Conservation (phyloP, 2,888 invertebrate genomes). For the Siphonodentalium dalli region DNA sequence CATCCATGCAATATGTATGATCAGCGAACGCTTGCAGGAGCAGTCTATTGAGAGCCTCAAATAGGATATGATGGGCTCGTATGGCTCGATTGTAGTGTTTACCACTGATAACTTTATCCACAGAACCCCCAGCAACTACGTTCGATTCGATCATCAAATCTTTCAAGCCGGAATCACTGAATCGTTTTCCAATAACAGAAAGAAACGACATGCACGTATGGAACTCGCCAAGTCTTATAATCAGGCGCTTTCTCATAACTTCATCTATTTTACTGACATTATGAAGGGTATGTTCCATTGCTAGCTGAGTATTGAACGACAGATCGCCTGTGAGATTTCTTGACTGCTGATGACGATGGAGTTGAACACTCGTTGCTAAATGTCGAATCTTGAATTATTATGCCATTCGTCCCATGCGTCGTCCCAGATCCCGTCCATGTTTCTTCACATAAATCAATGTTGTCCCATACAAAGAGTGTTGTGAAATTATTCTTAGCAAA, state of each 20-base stretch:
- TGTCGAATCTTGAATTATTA: too few species aligned
- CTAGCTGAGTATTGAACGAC: conserved; percentile 21
- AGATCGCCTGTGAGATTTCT: too few species aligned
- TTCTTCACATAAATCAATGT: conserved; percentile 15
- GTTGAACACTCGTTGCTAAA: too few species aligned
- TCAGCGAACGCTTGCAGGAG: not conserved
- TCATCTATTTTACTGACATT: conserved; percentile 13
- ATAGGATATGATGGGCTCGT: conserved; percentile 7
- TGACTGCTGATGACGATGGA: too few species aligned
- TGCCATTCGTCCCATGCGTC: too few species aligned
- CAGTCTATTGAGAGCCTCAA: conserved; percentile 12
- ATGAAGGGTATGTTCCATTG: conserved; percentile 15
- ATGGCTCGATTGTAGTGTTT: too few species aligned
- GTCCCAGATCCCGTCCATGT: conserved; percentile 20
- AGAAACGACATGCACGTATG: conserved; percentile 15
- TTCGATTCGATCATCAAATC: conserved; percentile 18
- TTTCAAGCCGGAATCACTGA: conserved; percentile 12
- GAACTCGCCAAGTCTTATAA: conserved; percentile 14
- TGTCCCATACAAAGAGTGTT: conserved; percentile 10
- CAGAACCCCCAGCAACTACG: conserved; percentile 6
- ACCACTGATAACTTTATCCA: conserved; percentile 15
- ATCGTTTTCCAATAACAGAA: conserved; percentile 12
- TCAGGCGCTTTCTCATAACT: not conserved
- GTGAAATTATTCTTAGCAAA: not conserved
- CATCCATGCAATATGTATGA: too few species aligned